phyloP scores from a whole-genome alignment of 2,888 invertebrate genomes.

The Sphinx pinastri region DNA sequence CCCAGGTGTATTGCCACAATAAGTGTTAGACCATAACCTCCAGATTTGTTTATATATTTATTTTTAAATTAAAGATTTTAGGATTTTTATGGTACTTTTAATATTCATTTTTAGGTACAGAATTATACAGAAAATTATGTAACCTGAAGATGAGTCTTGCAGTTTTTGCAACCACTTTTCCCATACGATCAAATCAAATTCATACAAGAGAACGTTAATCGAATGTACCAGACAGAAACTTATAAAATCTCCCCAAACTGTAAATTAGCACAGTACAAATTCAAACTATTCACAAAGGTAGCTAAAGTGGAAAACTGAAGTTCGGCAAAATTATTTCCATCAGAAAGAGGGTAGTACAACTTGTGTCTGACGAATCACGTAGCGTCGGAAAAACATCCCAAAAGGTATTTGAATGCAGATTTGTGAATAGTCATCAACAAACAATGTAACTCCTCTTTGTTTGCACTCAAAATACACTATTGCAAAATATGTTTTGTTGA shows the following conservation, averaged over 20 bases:
- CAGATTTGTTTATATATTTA: no score
- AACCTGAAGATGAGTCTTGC: no score
- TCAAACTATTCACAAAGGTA: constrained; percentile 61
- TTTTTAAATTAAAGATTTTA: no score
- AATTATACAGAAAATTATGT: no score
- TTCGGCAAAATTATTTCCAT: constrained; percentile 70
- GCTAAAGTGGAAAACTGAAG: constrained; percentile 55
- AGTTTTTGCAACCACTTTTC: no score
- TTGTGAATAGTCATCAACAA: constrained; percentile 35
- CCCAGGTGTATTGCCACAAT: no score
- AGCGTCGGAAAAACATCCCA: constrained; percentile 52
- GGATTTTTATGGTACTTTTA: no score
- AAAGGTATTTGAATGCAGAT: constrained; percentile 63
- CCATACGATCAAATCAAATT: no score
- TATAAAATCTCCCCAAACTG: neutral
- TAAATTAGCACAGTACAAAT: neutral
- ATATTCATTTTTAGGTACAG: no score
- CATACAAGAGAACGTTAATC: no score
- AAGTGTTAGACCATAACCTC: no score
- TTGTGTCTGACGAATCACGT: constrained; percentile 47
- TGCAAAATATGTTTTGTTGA: no score
- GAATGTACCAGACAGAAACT: neutral
- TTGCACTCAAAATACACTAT: neutral
- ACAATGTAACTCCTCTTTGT: neutral
- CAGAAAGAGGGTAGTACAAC: constrained; percentile 60